Evolutionary conservation across 2,113 vertebrate genomes (phyloP).

Genomic region (Blennius ocellaris): DNA sequence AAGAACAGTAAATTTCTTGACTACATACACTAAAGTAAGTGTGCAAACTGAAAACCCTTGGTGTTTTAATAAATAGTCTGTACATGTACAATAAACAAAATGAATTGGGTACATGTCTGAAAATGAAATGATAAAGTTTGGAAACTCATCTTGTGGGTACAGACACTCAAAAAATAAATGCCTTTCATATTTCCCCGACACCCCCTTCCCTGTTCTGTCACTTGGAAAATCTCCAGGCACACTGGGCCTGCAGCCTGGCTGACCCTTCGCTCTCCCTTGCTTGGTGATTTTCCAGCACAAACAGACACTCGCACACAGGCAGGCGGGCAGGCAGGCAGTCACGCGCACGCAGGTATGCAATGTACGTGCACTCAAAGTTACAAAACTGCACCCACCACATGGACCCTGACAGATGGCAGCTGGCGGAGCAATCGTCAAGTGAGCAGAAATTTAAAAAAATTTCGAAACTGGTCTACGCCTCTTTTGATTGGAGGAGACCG

Average conservation of each 20-base stretch:
- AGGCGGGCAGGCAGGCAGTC: too few species aligned
- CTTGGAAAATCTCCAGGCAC: conserved; percentile 72
- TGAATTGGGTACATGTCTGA: not conserved
- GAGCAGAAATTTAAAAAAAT: conserved; percentile 29
- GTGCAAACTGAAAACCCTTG: not conserved
- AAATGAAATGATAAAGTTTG: conserved; percentile 16
- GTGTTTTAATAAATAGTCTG: not conserved
- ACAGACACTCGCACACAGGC: conserved; percentile 7
- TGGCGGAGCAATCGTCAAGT: conserved; percentile 37
- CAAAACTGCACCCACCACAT: conserved; percentile 53
- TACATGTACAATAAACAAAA: not conserved
- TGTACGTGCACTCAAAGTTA: conserved; percentile 38
- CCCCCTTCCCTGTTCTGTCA: conserved; percentile 48
- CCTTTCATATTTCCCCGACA: conserved; percentile 57
- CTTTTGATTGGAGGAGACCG: conserved; percentile 16
- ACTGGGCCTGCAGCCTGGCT: conserved; percentile 70
- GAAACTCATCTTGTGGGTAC: conserved; percentile 16
- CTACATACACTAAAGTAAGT: not conserved
- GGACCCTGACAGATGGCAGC: conserved; percentile 65
- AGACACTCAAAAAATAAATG: conserved; percentile 64
- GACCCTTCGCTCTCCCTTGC: conserved; percentile 63
- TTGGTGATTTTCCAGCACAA: conserved; percentile 37
- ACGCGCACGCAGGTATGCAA: too few species aligned
- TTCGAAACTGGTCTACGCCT: conserved; percentile 27
- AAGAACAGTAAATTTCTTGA: not conserved